phyloP scores from a whole-genome alignment of 2,888 invertebrate genomes.

The Pachycephus smyrnensis region DNA sequence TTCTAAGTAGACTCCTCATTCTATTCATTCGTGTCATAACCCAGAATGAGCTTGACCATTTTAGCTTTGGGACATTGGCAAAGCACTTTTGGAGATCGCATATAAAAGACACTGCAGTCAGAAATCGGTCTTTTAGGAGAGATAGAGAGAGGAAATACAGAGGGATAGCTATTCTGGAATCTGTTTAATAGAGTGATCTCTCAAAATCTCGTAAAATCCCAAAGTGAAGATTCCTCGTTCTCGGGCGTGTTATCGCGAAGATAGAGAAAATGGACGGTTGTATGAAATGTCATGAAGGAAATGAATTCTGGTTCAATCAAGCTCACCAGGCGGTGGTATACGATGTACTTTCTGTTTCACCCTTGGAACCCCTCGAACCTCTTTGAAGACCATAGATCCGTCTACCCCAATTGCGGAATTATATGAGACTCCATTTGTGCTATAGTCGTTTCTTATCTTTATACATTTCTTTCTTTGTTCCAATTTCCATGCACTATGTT shows the following conservation, averaged over 20 bases:
- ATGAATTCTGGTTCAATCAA: slow-evolving; percentile 42
- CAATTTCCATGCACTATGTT: background rate
- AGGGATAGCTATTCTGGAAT: slow-evolving; percentile 12
- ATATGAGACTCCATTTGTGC: background rate
- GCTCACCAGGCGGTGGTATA: slow-evolving; percentile 7
- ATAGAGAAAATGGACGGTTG: slow-evolving; percentile 4
- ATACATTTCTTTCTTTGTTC: background rate
- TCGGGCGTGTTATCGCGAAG: slow-evolving; percentile 13
- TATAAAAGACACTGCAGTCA: background rate
- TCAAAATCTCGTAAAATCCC: slow-evolving; percentile 51
- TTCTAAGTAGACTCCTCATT: background rate
- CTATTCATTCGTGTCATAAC: background rate
- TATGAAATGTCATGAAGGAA: slow-evolving; percentile 25
- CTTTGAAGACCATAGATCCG: background rate
- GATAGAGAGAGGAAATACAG: background rate
- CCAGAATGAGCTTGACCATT: background rate
- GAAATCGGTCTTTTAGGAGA: too few species aligned
- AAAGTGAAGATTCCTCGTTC: slow-evolving; percentile 23
- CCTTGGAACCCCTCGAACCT: background rate
- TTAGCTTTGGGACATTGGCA: background rate
- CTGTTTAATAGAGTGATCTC: slow-evolving; percentile 42
- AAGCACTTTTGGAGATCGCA: background rate
- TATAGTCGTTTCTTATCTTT: background rate
- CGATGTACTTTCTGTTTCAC: slow-evolving; percentile 10
- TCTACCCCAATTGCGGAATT: background rate